Evolutionary conservation across 2,888 invertebrate species (phyloP).

Genomic region (Julus scandinavius): DNA sequence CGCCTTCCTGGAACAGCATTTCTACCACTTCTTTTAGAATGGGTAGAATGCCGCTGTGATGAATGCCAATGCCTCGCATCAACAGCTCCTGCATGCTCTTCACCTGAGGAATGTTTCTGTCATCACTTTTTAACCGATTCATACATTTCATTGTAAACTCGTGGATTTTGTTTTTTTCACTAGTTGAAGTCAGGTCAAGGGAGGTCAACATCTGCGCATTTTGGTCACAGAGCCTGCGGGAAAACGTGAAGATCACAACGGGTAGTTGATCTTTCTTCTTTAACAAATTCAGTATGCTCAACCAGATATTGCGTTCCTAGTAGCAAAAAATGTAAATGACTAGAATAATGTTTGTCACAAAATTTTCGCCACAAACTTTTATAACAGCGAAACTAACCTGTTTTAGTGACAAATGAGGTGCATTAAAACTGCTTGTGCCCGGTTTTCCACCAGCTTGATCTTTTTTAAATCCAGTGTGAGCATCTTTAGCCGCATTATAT

Average conservation of each 20-base stretch:
- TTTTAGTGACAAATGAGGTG: background rate
- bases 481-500: constrained; percentile 54
- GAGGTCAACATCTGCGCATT: constrained; percentile 73
- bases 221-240: constrained; percentile 81
- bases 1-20: constrained; percentile 92
- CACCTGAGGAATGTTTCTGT: constrained; percentile 87
- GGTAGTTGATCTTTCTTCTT: constrained; percentile 86
- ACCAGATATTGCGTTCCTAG: constrained; percentile 84
- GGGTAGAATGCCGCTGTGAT: constrained; percentile 97
- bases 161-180: constrained; percentile 85
- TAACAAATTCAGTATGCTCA: constrained; percentile 84
- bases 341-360: background rate
- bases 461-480: constrained; percentile 37
- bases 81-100: constrained; percentile 74
- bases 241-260: constrained; percentile 93
- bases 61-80: constrained; percentile 92
- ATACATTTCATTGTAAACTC: constrained; percentile 88
- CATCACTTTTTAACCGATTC: constrained; percentile 83
- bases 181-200: constrained; percentile 82
- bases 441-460: background rate
- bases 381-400: background rate
- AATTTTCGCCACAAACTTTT: background rate
- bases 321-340: constrained; percentile 39
- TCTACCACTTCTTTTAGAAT: constrained; percentile 99
- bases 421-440: background rate